Conservation (phyloP, 2,797 vertebrate genomes). For the Pangasius mekongensis region DNA sequence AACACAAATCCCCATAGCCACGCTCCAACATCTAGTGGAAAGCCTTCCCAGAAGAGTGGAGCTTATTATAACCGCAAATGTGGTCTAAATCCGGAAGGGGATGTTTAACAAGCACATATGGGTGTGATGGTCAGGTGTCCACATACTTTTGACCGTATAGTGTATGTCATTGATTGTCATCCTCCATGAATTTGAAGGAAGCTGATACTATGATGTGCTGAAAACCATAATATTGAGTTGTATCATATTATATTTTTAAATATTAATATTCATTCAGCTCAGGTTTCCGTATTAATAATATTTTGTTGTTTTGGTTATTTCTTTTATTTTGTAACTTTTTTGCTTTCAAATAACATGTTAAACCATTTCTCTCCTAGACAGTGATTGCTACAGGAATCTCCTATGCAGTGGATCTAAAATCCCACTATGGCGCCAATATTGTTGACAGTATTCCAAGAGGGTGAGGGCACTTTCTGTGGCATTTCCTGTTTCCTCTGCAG, state of each 20-base stretch:
- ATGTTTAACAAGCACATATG: neutral
- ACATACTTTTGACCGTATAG: neutral
- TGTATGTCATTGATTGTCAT: neutral
- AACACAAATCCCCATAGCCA: neutral
- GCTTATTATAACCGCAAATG: neutral
- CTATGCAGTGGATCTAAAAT: constrained; percentile 79
- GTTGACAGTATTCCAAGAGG: constrained; percentile 82
- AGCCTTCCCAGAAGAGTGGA: neutral
- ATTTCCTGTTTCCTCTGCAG: neutral
- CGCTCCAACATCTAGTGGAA: neutral
- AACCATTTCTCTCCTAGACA: constrained; percentile 69
- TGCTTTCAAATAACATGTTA: neutral
- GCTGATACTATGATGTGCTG: neutral
- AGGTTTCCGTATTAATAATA: neutral
- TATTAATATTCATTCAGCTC: neutral
- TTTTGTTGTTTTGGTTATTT: neutral
- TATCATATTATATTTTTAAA: neutral
- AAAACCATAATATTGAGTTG: neutral
- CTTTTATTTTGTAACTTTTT: neutral
- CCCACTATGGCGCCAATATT: constrained; percentile 81
- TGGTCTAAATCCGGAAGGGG: neutral
- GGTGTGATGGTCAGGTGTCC: neutral
- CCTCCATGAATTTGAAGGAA: neutral
- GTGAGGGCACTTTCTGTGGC: constrained; percentile 69
- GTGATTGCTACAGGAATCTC: constrained; percentile 84